These are phyloP conservation scores for Caenorhabditis sinica DNA, from an alignment of 2,888 invertebrate species.

Conservation along the genomic window DNA sequence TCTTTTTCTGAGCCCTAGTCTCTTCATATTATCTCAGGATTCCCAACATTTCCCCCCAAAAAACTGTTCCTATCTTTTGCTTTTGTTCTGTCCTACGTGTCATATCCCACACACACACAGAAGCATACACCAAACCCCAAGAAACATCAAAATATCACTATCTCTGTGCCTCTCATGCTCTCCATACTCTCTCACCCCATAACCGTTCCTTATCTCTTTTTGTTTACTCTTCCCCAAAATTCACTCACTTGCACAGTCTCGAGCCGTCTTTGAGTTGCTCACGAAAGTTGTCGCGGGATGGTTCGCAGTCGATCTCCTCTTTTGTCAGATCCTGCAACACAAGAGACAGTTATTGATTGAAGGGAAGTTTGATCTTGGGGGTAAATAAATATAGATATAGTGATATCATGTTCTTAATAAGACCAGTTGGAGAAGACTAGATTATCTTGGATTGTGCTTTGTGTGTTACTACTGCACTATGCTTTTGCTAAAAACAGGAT, in stretches of 20 bases:
- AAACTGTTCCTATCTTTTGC: background rate
- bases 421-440: no score
- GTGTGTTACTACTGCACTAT: no score
- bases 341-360: background rate
- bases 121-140: background rate
- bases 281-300: conserved; percentile 95
- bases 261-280: conserved; percentile 93
- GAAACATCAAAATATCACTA: conserved; percentile 5
- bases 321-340: conserved; percentile 66
- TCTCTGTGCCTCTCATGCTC: background rate
- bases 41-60: no score
- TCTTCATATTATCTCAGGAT: no score
- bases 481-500: no score
- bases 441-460: no score
- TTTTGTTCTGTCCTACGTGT: conserved; percentile 26
- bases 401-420: no score
- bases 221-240: background rate
- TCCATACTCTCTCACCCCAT: background rate
- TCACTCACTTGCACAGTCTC: conserved; percentile 90
- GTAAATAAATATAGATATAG: no score
- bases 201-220: background rate
- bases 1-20: no score
- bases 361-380: background rate
- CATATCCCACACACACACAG: background rate
- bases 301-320: conserved; percentile 90